Percentiles rank a stretch among this genome's conserved stretches.
Conservation (phyloP, 2,797 vertebrate genomes). For the Sebastes nivosus region DNA sequence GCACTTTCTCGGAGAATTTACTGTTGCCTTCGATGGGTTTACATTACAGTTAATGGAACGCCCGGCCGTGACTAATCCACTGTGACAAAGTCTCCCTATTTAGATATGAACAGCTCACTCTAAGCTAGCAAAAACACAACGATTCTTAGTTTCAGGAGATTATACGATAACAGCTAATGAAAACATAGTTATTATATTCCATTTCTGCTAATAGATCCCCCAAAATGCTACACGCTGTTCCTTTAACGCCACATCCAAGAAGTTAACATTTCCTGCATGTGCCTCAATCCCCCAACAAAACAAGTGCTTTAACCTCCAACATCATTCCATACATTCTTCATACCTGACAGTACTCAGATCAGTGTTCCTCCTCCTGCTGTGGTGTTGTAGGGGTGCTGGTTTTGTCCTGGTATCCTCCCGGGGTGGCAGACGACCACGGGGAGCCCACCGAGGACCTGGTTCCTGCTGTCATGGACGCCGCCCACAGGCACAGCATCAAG, state of each 20-base stretch:
- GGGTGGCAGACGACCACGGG: slow-evolving; percentile 87
- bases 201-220: too few species aligned
- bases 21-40: too few species aligned
- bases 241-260: neutral
- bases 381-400: slow-evolving; percentile 85
- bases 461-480: slow-evolving; percentile 87
- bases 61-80: too few species aligned
- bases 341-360: neutral
- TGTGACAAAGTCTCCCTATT: too few species aligned
- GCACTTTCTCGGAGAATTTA: too few species aligned
- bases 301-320: neutral
- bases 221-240: too few species aligned
- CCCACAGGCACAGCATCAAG: slow-evolving; percentile 90
- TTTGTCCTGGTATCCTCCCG: slow-evolving; percentile 90
- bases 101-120: too few species aligned
- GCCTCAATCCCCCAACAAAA: neutral
- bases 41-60: too few species aligned
- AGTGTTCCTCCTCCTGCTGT: neutral
- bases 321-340: neutral
- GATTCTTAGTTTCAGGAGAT: too few species aligned
- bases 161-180: too few species aligned
- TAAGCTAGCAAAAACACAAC: too few species aligned
- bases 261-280: neutral
- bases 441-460: slow-evolving; percentile 90
- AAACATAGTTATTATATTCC: too few species aligned